These are phyloP conservation scores for Danio rerio DNA, from an alignment of 2,113 vertebrate genomes.

Conservation along the genomic window GRCz12tu NC_133176.1:14342501-14343000, in stretches of 20 bases:
- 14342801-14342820: neutral
- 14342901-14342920: too few relatives aligned
- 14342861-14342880: too few relatives aligned
- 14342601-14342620: neutral
- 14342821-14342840: neutral
- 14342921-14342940: too few relatives aligned
- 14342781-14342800: conserved; percentile 31
- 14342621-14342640: neutral
- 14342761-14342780: conserved; percentile 29
- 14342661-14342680: neutral
- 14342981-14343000: too few relatives aligned
- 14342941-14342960: too few relatives aligned
- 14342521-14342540: neutral
- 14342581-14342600: neutral
- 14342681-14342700: conserved; percentile 15
- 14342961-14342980: too few relatives aligned
- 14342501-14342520: neutral
- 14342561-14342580: too few relatives aligned
- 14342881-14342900: too few relatives aligned
- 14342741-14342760: conserved; percentile 50
- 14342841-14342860: neutral
- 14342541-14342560: conserved; percentile 3
- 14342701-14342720: conserved; percentile 30
- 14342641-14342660: conserved; percentile 5
- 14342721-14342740: conserved; percentile 46